phyloP scores from a whole-genome alignment of 2,113 vertebrate species.

The Myiagra hebetior region DNA sequence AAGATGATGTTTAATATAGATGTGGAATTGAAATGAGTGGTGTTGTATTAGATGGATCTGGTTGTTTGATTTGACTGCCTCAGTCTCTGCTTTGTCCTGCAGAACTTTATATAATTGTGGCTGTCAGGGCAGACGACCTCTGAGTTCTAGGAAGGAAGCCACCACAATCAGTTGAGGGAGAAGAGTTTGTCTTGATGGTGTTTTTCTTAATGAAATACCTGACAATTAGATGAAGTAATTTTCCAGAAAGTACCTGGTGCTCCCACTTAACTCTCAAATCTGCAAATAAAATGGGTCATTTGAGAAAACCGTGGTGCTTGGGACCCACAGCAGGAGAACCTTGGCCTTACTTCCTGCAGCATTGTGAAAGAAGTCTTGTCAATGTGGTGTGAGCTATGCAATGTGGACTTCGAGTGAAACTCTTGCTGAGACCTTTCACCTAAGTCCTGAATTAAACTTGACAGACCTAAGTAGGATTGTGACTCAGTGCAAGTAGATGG shows the following conservation, averaged over 20 bases:
- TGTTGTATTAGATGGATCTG: background rate
- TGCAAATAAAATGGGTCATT: background rate
- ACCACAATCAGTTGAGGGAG: background rate
- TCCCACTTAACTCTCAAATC: background rate
- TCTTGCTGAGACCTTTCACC: background rate
- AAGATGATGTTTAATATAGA: background rate
- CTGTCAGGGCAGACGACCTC: background rate
- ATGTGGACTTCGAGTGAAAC: background rate
- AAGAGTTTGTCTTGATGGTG: background rate
- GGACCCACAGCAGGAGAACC: background rate
- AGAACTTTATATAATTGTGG: background rate
- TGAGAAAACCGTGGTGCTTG: background rate
- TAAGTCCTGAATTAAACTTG: background rate
- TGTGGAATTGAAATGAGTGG: background rate
- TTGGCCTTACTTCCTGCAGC: background rate
- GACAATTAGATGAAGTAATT: background rate
- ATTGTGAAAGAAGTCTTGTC: background rate
- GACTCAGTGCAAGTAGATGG: background rate
- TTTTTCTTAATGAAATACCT: background rate
- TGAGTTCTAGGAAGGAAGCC: background rate
- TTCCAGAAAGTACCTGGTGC: background rate
- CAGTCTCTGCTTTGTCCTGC: background rate
- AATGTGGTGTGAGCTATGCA: background rate
- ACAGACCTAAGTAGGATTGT: background rate
- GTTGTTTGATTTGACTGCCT: background rate